These are phyloP conservation scores for Yponomeuta plumbellus DNA, from an alignment of 2,888 invertebrate species.

Conservation along the genomic window DNA sequence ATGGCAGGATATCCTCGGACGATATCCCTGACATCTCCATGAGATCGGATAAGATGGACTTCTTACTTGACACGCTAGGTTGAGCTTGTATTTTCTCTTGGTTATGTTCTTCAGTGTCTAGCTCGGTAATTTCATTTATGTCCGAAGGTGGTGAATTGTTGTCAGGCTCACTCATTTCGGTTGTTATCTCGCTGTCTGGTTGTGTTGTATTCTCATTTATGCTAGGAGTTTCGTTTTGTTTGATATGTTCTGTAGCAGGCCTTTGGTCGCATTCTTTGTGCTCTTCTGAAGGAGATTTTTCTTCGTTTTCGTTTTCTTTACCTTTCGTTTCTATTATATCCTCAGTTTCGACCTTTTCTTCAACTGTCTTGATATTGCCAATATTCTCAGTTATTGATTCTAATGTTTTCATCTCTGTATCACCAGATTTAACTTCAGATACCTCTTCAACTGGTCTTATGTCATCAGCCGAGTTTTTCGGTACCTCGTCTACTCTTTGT, in stretches of 20 bases:
- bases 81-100: background rate
- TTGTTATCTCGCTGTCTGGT: background rate
- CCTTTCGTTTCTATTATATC: background rate
- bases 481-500: background rate
- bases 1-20: conserved; percentile 42
- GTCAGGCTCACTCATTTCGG: background rate
- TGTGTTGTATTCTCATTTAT: background rate
- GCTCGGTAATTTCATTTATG: background rate
- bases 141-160: background rate
- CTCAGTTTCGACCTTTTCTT: conserved; percentile 9
- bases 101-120: background rate
- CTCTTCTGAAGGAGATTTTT: too few species aligned
- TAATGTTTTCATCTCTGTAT: background rate
- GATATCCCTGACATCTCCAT: conserved; percentile 71
- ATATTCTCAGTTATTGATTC: conserved; percentile 12
- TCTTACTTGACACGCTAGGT: conserved; percentile 29
- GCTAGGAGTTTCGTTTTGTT: background rate
- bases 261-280: too few species aligned
- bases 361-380: background rate
- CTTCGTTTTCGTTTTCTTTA: too few species aligned
- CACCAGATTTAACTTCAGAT: background rate
- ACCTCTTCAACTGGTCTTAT: background rate
- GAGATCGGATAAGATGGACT: conserved; percentile 59
- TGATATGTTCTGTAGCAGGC: background rate
- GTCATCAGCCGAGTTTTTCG: background rate